Conservation (phyloP, 2,888 invertebrate species). For the Drosophila tanythrix region DNA sequence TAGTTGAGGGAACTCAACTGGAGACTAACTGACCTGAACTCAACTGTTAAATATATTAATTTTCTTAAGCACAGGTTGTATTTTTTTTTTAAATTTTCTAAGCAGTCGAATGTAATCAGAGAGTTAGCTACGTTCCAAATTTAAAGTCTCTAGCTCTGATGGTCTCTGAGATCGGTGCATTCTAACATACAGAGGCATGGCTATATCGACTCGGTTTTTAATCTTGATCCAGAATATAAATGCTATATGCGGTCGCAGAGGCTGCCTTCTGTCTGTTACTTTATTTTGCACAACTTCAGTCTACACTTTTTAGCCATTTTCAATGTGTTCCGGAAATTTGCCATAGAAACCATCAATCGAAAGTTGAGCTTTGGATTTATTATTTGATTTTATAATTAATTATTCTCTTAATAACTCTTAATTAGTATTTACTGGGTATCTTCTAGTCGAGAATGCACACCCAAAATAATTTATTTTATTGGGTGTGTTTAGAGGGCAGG, state of each 20-base stretch:
- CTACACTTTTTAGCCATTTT: not conserved
- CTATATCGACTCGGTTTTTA: not conserved
- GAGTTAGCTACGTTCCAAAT: not conserved
- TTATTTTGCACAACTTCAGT: not conserved
- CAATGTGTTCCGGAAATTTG: not conserved
- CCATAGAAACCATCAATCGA: not conserved
- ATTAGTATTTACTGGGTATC: not conserved
- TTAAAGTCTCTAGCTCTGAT: not conserved
- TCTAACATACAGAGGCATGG: not conserved
- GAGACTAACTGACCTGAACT: not conserved
- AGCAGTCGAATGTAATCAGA: not conserved
- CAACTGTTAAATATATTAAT: not conserved
- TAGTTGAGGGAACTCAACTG: rapidly evolving
- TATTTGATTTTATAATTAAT: not conserved
- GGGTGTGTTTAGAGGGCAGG: not conserved
- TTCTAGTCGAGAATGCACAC: not conserved
- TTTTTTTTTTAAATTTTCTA: not conserved
- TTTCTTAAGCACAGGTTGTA: not conserved
- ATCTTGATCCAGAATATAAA: not conserved
- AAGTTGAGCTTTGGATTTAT: not conserved
- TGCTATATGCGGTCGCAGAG: not conserved
- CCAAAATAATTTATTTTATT: not conserved
- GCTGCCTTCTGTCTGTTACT: not conserved
- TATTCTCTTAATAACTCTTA: not conserved
- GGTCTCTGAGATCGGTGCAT: not conserved